Evolutionary conservation across 2,888 invertebrate species (phyloP), one percentile per base, ranked within the genome.

Genomic region (Brachyopa scutellaris): DNA sequence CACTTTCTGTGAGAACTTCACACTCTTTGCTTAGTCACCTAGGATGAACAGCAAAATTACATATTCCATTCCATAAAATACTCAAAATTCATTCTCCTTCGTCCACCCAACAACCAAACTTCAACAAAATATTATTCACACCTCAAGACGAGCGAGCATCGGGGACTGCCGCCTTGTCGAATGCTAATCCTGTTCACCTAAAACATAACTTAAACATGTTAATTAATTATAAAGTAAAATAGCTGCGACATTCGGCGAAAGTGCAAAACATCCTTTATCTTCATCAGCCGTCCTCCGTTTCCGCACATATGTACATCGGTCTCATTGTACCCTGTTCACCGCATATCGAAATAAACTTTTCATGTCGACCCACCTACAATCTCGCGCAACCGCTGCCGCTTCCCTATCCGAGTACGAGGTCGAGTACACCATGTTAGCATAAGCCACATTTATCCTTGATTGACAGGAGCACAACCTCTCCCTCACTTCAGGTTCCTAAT

Each of bases 361-460:
- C 33, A 23, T 19, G 23, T 31, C 2, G n/a, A 23, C 23, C n/a
- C 5, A 3, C 11, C 7, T 23, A 5, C 8, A n/a, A n/a, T n/a
- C n/a, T n/a, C n/a, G n/a, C n/a, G n/a, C n/a, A n/a, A n/a, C n/a
- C n/a, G n/a, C n/a, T n/a, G n/a, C n/a, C n/a, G n/a, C n/a, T n/a
- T n/a, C n/a, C n/a, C n/a, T n/a, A n/a, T n/a, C n/a, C n/a, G n/a
- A n/a, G n/a, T n/a, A n/a, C n/a, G n/a, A n/a, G n/a, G n/a, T n/a
- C n/a, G 3, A 31, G 45, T 23, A 19, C 36, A 15, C 47, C 26
- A 23, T 70, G 70, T 61, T 40, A 40, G 29, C 49, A 49, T 31
- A 59, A 49, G 40, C 70, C 70, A 31, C 70, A 70, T 61, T 57
- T 47, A n/a, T n/a, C n/a, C 69, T n/a, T 53, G 53, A 66, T 42